phyloP scores from a whole-genome alignment of 2,888 invertebrate genomes.

The Nineta flava region DNA sequence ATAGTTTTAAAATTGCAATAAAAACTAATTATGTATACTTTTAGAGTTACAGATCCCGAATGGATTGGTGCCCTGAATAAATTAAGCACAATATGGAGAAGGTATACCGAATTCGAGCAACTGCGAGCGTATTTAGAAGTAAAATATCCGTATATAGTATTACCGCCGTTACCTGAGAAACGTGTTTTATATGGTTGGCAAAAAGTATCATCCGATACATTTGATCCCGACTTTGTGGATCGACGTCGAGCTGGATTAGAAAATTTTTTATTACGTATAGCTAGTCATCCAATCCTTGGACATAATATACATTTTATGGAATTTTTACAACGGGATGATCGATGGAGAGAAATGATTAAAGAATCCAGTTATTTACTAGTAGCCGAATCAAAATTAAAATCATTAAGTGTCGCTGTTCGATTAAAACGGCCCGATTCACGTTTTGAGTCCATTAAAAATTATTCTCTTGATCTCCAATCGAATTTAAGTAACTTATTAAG shows the following conservation, averaged over 20 bases:
- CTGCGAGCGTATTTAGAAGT: slow-evolving; percentile 60
- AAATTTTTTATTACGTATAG: slow-evolving; percentile 60
- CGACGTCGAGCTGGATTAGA: slow-evolving; percentile 66
- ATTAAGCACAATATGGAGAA: slow-evolving; percentile 54
- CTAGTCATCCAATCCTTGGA: slow-evolving; percentile 56
- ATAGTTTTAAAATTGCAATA: too few species aligned
- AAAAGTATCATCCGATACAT: slow-evolving; percentile 58
- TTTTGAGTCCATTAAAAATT: slow-evolving; percentile 59
- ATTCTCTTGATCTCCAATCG: slow-evolving; percentile 53
- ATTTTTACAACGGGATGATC: slow-evolving; percentile 62
- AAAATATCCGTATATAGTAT: slow-evolving; percentile 62
- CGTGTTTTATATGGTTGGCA: slow-evolving; percentile 61
- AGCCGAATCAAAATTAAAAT: slow-evolving; percentile 66
- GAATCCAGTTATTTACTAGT: slow-evolving; percentile 58
- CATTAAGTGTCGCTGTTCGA: slow-evolving; percentile 56
- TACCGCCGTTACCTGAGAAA: slow-evolving; percentile 73
- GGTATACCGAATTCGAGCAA: slow-evolving; percentile 75
- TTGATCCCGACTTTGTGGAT: slow-evolving; percentile 73
- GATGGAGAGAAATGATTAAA: slow-evolving; percentile 63
- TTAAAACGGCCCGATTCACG: slow-evolving; percentile 55
- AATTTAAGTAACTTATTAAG: slow-evolving; percentile 41
- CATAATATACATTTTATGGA: slow-evolving; percentile 61
- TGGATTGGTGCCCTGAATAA: slow-evolving; percentile 42
- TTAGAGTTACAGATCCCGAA: slow-evolving; percentile 47
- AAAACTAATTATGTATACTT: slow-evolving; percentile 14